Evolutionary conservation across 2,888 invertebrate genomes (phyloP).

Genomic region (Danaus chrysippus): DNA sequence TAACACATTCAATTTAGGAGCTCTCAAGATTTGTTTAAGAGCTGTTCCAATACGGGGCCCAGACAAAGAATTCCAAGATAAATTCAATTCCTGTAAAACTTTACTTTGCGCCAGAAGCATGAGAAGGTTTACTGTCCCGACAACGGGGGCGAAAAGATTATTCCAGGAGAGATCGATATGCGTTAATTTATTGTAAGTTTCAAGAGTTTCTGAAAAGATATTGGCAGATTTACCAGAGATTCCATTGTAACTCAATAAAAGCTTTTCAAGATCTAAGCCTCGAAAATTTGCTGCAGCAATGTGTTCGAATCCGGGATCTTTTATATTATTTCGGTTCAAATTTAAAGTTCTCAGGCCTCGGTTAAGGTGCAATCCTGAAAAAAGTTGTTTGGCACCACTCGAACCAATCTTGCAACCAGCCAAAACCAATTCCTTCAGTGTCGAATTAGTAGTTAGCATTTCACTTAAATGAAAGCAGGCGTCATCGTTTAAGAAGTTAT

Average conservation of each 20-base stretch:
- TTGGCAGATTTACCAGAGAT: constrained; percentile 46
- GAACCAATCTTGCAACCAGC: constrained; percentile 59
- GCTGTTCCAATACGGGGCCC: constrained; percentile 43
- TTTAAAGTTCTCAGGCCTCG: constrained; percentile 43
- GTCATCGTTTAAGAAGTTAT: constrained; percentile 56
- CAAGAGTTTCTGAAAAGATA: constrained; percentile 46
- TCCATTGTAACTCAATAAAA: constrained; percentile 51
- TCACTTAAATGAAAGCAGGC: constrained; percentile 59
- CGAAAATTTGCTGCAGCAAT: constrained; percentile 42
- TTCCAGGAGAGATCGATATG: constrained; percentile 61
- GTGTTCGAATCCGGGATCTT: constrained; percentile 45
- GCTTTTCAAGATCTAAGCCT: constrained; percentile 44
- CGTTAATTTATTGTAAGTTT: constrained; percentile 47
- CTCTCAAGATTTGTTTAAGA: constrained; percentile 40
- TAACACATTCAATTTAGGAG: constrained; percentile 42
- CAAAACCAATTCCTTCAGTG: constrained; percentile 49
- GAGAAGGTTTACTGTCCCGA: constrained; percentile 43
- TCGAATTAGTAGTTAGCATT: constrained; percentile 49
- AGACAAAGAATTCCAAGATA: constrained; percentile 55
- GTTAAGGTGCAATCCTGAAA: constrained; percentile 42
- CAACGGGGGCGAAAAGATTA: constrained; percentile 39
- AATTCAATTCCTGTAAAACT: constrained; percentile 45
- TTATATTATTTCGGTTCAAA: constrained; percentile 48
- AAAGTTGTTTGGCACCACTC: constrained; percentile 42
- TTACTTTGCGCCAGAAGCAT: constrained; percentile 43